These are phyloP conservation scores for Morpho helenor DNA, from an alignment of 2,888 invertebrate genomes.

Conservation along the genomic window DNA sequence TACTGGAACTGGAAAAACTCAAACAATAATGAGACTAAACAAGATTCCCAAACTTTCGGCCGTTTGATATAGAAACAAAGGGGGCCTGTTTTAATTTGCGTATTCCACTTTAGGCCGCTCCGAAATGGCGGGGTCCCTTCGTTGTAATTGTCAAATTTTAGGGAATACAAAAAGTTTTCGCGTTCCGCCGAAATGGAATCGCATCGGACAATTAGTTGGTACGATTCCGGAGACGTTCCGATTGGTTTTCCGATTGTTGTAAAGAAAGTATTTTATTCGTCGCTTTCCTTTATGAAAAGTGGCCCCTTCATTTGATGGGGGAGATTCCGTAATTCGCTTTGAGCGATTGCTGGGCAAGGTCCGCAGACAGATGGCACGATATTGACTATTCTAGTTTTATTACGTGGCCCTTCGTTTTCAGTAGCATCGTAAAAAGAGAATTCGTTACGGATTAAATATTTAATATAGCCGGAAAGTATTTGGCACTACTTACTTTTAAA, in stretches of 20 bases:
- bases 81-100: conserved; percentile 52
- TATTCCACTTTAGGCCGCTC: conserved; percentile 36
- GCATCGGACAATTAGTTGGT: conserved; percentile 56
- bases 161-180: conserved; percentile 50
- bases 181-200: conserved; percentile 34
- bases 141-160: conserved; percentile 65
- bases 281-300: conserved; percentile 53
- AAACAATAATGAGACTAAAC: conserved; percentile 53
- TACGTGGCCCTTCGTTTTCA: conserved; percentile 38
- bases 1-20: conserved; percentile 31
- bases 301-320: conserved; percentile 45
- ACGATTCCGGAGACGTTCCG: conserved; percentile 38
- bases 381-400: conserved; percentile 68
- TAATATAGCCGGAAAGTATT: conserved; percentile 9
- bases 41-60: conserved; percentile 55
- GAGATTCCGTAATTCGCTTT: conserved; percentile 62
- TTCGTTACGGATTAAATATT: conserved; percentile 14
- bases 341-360: conserved; percentile 65
- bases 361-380: conserved; percentile 66
- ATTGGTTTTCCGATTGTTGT: conserved; percentile 47
- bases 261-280: conserved; percentile 51
- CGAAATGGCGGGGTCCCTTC: conserved; percentile 46
- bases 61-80: conserved; percentile 59
- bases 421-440: conserved; percentile 20
- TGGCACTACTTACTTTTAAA: background rate